phyloP scores from a whole-genome alignment of 2,888 invertebrate genomes.

The Cinara cedri region DNA sequence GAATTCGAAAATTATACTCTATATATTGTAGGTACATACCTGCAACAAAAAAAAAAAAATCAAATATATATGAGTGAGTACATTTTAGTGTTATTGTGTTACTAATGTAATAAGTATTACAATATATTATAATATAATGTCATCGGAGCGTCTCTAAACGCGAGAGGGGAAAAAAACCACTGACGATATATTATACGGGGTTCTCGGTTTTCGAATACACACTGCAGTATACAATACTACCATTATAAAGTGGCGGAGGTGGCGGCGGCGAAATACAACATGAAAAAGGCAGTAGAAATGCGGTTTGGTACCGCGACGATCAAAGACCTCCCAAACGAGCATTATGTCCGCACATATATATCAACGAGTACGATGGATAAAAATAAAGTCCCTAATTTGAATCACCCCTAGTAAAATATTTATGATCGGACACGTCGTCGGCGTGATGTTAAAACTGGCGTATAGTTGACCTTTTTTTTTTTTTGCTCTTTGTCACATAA shows the following conservation, averaged over 20 bases:
- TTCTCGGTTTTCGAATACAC: neutral
- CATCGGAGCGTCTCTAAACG: neutral
- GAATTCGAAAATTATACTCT: neutral
- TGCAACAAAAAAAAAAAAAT: conserved; percentile 26
- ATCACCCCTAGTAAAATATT: conserved; percentile 52
- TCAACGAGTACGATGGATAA: neutral
- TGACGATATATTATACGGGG: conserved; percentile 11
- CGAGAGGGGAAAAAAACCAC: neutral
- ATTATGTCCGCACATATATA: neutral
- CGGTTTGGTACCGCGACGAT: conserved; percentile 14
- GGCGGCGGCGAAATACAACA: conserved; percentile 9
- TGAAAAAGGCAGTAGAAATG: conserved; percentile 21
- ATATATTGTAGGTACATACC: conserved; percentile 34
- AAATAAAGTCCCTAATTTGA: conserved; percentile 30
- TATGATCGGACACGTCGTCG: conserved; percentile 11
- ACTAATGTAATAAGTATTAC: conserved; percentile 18
- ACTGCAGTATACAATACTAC: neutral
- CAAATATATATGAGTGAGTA: conserved; percentile 4
- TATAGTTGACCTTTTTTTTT: neutral
- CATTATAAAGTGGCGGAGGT: neutral
- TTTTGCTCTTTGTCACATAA: neutral
- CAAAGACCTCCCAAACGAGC: conserved; percentile 33
- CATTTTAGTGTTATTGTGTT: conserved; percentile 28
- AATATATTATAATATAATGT: neutral
- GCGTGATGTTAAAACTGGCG: neutral